phyloP scores from a whole-genome alignment of 2,888 invertebrate species.

The Ptilodon capucinus region DNA sequence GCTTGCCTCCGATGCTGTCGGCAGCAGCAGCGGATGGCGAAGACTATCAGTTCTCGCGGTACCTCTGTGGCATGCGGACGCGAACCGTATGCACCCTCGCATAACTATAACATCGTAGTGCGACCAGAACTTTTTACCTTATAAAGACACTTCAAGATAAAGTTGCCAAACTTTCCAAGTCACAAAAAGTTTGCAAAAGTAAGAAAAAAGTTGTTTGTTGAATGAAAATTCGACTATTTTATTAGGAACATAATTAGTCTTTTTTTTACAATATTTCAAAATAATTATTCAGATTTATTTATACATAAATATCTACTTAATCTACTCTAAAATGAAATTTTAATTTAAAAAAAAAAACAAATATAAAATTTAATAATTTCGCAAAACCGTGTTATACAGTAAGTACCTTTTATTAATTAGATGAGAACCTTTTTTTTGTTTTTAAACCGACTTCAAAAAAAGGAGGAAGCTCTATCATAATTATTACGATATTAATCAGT shows the following conservation, averaged over 20 bases:
- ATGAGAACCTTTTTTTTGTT: too few relatives aligned
- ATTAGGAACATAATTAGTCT: constrained; percentile 17
- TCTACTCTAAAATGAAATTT: too few relatives aligned
- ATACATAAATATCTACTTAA: too few relatives aligned
- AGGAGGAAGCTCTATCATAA: too few relatives aligned
- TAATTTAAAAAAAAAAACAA: too few relatives aligned
- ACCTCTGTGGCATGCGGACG: constrained; percentile 63
- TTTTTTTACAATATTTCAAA: neutral
- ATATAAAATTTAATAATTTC: too few relatives aligned
- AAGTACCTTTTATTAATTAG: too few relatives aligned
- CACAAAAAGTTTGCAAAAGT: constrained; percentile 35
- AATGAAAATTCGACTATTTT: constrained; percentile 41
- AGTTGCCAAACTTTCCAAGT: constrained; percentile 38
- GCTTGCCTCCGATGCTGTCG: constrained; percentile 55
- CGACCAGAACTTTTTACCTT: constrained; percentile 22
- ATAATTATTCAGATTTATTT: neutral
- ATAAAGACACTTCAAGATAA: constrained; percentile 22
- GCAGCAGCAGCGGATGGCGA: constrained; percentile 53
- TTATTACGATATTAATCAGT: too few relatives aligned
- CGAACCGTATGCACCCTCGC: constrained; percentile 58
- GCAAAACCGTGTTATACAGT: too few relatives aligned
- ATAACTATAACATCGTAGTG: constrained; percentile 41
- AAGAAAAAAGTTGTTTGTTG: constrained; percentile 33
- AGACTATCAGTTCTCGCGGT: constrained; percentile 69
- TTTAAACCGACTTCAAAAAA: too few relatives aligned